phyloP scores from a whole-genome alignment of 2,113 vertebrate species.

The Apaloderma vittatum region DNA sequence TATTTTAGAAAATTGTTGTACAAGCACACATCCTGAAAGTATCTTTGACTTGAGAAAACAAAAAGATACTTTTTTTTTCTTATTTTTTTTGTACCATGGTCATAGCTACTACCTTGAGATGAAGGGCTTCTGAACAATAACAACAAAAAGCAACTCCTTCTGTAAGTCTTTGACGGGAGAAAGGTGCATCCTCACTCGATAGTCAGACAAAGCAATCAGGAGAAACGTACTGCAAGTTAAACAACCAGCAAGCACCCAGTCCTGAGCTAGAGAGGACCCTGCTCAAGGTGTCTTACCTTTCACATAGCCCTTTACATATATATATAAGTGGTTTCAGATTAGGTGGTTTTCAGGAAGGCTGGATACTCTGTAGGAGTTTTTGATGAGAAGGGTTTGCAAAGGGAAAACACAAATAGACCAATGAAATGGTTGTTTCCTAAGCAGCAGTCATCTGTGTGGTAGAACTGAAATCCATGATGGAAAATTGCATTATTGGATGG shows the following conservation, averaged over 20 bases:
- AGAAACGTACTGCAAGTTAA: background rate
- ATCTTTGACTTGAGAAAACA: background rate
- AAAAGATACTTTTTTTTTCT: background rate
- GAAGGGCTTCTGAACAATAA: background rate
- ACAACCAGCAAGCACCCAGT: fast-evolving
- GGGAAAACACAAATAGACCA: background rate
- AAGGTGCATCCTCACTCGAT: background rate
- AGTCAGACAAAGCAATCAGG: background rate
- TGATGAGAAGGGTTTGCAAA: background rate
- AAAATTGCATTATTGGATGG: background rate
- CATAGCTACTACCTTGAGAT: background rate
- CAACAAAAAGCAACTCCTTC: background rate
- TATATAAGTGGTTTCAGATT: background rate
- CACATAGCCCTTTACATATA: background rate
- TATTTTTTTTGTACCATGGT: background rate
- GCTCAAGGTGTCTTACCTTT: background rate
- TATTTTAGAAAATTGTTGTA: background rate
- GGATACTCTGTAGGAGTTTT: background rate
- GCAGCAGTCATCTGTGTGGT: background rate
- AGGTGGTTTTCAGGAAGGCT: background rate
- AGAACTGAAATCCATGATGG: background rate
- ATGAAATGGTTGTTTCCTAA: background rate
- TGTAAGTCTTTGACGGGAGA: fast-evolving
- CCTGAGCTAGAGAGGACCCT: background rate
- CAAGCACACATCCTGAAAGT: background rate